These are phyloP conservation scores for Amblyjoppa fuscipennis DNA, from an alignment of 2,888 invertebrate genomes.

Conservation along the genomic window DNA sequence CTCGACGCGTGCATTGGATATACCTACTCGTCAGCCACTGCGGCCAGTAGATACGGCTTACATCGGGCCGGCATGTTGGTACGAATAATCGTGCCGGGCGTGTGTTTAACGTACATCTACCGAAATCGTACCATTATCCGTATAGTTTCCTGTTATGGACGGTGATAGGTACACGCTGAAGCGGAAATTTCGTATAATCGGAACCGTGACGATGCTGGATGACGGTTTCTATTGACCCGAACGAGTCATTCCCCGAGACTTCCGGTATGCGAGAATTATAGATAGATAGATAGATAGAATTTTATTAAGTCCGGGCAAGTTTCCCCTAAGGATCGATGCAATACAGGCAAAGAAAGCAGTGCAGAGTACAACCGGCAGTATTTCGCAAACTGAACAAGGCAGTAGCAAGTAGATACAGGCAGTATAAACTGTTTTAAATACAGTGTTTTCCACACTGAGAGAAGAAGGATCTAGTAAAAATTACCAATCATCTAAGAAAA, in stretches of 20 bases:
- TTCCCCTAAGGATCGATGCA: no score
- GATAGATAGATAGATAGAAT: no score
- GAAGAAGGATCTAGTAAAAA: no score
- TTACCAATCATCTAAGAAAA: no score
- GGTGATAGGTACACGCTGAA: background rate
- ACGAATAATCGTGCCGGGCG: conserved; percentile 4
- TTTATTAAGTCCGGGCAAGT: no score
- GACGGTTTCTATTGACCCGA: background rate
- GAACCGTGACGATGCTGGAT: background rate
- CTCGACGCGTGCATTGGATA: background rate
- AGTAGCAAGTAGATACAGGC: no score
- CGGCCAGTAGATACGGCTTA: conserved; percentile 28
- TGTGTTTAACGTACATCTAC: conserved; percentile 36
- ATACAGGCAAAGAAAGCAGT: no score
- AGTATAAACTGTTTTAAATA: no score
- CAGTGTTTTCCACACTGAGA: no score
- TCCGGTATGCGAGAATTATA: background rate
- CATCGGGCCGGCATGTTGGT: conserved; percentile 23
- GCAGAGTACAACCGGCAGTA: no score
- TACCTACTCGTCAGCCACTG: conserved; percentile 22
- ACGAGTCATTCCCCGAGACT: background rate
- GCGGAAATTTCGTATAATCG: background rate
- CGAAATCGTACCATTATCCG: background rate
- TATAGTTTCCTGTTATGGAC: background rate
- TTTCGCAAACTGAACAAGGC: no score